Base-by-base conservation (phyloP, 2,113 vertebrate species). In the Pseudois nayaur region DNA sequence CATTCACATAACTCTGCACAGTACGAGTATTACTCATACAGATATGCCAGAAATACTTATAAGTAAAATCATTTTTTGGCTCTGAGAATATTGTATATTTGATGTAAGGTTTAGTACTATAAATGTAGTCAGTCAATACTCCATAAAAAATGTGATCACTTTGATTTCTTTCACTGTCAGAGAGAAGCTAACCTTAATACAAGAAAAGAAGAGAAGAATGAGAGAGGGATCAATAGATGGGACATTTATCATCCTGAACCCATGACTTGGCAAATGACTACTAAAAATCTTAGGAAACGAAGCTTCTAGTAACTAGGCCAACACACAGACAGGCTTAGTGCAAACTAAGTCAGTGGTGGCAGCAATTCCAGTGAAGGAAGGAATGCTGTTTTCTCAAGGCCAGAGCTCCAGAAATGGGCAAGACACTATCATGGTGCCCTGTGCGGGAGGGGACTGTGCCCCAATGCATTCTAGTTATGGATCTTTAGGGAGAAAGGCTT, bases 71-170 rank as follows among this genome's bases (percentile, higher is more conserved):
- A 67, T 48, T 90, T 87, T 94, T 94, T 67, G 31, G 19, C 12
- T 93, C 17, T 97, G 50, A 50, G 40, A 86, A 9, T 92, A 16
- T 57, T 92, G 21, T 96, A 11, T 55, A 85, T 95, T 92, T 59
- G 50, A 67, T 36, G 50, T 94, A 36, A 87, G 43, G 33, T 74
- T 90, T 91, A 85, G 29, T 59, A 64, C 23, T 36, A 50, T 54
- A 17, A 93, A 36, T 88, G 48, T 29, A 12, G 45, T 87, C 50
- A 89, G 7, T 88, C 55, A 94, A 17, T 97, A 86, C 89, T 88
- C 8, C 14, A n/a, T 94, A 11, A 85, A 33, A 91, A 87, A 62
- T 82, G 31, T 87, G 48, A 91, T 48, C 29, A 76, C 4, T 79
- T 91, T 89, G 92, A 74, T 74, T 74, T 85, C 86, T 92, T 88